Evolutionary conservation across 64 coral and sea anemone genomes (phyloP), one percentile per base, ranked within the genome.

Genomic region (Astreopora myriophthalma): DNA sequence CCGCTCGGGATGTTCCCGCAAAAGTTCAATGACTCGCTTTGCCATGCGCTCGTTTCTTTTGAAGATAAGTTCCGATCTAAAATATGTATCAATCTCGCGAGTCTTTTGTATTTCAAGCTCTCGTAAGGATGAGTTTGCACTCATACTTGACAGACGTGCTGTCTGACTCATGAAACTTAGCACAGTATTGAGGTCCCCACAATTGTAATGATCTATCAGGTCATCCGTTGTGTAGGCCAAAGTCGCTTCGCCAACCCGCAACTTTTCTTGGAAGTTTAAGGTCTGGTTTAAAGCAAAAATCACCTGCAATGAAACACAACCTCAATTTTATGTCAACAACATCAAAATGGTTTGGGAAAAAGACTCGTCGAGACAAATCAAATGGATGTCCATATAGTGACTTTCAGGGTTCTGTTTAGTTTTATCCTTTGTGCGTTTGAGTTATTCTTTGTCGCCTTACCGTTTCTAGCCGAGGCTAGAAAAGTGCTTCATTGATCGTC

Each of bases 21-120:
- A 51, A 8, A 95, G 80, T 82, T 93, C 82, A 40, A 86, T 85
- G 20, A 98, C 93, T 69, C 96, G 95, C 8, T 94, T 86, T 36
- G 96, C 86, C 96, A 98, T 98, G 7, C 86, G 76, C 28, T 90
- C 65, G 39, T 98, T 98, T 75, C 96, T 70, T 82, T 98, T 95
- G 68, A 89, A 95, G 52, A 98, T 93, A 29, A 98, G 64, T 40
- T 95, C 96, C 49, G 86, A 77, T 27, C 73, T 86, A 10, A 98
- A 92, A 72, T 98, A 89, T 9, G 85, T 67, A 74, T 98, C 93
- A 75, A 98, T 95, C 34, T 86, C 78, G 37, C 86, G 78, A 1
- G 96, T 84, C 69, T 73, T 80, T 76, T 94, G 64, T 36, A 81
- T 40, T 29, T 95, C 86, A 9, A 86, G 79, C n/a, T 90, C 51